phyloP scores from a whole-genome alignment of 1,140 invertebrate genomes.

The Thaumetopoea pityocampa region DNA sequence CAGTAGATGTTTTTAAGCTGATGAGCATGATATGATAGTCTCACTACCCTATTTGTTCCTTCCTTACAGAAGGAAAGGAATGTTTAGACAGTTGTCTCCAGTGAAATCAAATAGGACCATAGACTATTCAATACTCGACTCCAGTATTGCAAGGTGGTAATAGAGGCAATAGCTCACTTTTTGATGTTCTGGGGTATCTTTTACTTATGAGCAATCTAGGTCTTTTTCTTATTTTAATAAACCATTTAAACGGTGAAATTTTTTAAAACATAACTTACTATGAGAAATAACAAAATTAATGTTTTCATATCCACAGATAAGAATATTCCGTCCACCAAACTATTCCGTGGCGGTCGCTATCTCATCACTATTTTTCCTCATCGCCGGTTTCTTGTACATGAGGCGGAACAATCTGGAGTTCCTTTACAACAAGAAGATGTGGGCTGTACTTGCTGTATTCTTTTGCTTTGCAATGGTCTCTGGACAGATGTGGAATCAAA shows the following conservation, averaged over 20 bases:
- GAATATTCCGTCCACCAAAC: conserved; percentile 97
- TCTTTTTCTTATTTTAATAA: background rate
- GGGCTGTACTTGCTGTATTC: conserved; percentile 92
- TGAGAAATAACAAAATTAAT: too few relatives aligned
- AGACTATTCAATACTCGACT: too few relatives aligned
- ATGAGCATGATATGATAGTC: too few relatives aligned
- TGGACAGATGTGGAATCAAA: conserved; percentile 99
- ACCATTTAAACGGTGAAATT: too few relatives aligned
- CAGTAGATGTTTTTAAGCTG: too few relatives aligned
- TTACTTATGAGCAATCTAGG: background rate
- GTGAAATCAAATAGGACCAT: too few relatives aligned
- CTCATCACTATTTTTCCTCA: conserved; percentile 88
- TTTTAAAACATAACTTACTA: too few relatives aligned
- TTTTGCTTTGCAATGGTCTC: conserved; percentile 97
- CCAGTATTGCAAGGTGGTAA: too few relatives aligned
- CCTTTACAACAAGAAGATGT: conserved; percentile 97
- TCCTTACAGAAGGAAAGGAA: too few relatives aligned
- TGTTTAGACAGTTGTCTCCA: too few relatives aligned
- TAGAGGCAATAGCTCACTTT: too few relatives aligned
- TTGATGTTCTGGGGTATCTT: background rate
- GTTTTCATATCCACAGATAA: conserved; percentile 81
- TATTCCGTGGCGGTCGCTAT: conserved; percentile 97
- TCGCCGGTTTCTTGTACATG: conserved; percentile 95
- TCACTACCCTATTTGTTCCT: too few relatives aligned
- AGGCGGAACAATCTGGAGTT: conserved; percentile 98